phyloP scores from a whole-genome alignment of 2,113 vertebrate species.

The Sinocyclocheilus anshuiensis region DNA sequence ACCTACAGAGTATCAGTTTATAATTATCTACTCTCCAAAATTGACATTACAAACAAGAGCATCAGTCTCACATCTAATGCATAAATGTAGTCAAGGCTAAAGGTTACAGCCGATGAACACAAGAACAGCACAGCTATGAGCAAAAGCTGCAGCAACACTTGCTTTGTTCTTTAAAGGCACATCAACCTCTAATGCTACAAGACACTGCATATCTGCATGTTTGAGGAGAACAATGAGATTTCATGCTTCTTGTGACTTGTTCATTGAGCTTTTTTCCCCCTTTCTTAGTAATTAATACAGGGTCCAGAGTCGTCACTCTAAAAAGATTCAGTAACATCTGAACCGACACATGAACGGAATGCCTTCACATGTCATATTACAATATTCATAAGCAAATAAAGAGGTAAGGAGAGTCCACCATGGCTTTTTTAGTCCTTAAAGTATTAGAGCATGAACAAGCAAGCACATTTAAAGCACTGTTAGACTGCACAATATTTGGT shows the following conservation, averaged over 20 bases:
- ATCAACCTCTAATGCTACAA: constrained; percentile 67
- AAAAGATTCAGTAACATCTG: background rate
- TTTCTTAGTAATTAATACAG: constrained; percentile 10
- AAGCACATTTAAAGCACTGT: constrained; percentile 17
- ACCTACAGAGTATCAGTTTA: background rate
- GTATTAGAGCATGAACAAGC: constrained; percentile 12
- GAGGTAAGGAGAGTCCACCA: background rate
- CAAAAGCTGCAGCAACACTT: constrained; percentile 64
- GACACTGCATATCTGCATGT: constrained; percentile 30
- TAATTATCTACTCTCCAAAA: constrained; percentile 23
- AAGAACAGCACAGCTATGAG: constrained; percentile 63
- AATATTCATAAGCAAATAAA: background rate
- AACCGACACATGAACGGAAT: background rate
- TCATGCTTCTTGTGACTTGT: constrained; percentile 50
- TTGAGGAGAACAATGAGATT: background rate
- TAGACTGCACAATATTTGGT: constrained; percentile 40
- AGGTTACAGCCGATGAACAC: constrained; percentile 24
- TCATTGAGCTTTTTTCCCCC: constrained; percentile 45
- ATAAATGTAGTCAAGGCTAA: constrained; percentile 15
- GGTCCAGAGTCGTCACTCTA: background rate
- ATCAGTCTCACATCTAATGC: background rate
- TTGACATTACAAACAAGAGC: constrained; percentile 23
- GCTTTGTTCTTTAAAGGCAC: constrained; percentile 72
- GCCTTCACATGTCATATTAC: background rate
- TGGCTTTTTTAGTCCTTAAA: constrained; percentile 24